These are phyloP conservation scores for Calephelis virginiensis DNA, from an alignment of 1,140 invertebrate genomes.

Conservation along the genomic window DNA sequence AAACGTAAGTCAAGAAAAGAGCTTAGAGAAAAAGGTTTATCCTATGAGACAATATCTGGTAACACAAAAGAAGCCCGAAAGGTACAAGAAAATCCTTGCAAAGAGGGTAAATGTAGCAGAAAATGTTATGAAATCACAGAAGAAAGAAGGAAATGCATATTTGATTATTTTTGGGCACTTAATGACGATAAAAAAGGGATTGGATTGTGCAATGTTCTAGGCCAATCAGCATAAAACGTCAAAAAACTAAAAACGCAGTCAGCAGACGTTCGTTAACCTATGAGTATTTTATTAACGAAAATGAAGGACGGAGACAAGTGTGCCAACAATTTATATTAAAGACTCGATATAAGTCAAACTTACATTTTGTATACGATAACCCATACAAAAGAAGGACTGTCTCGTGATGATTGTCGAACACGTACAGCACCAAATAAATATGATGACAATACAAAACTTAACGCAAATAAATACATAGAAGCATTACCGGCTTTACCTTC, in stretches of 20 bases:
- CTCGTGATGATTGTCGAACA: constrained; percentile 20
- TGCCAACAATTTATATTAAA: constrained; percentile 25
- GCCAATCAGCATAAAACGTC: constrained; percentile 1
- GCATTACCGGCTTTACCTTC: constrained; percentile 23
- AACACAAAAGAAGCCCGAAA: constrained; percentile 18
- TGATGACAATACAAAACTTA: constrained; percentile 19
- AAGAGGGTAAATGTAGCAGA: constrained; percentile 19
- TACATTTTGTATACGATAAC: constrained; percentile 19
- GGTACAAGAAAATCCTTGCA: constrained; percentile 22
- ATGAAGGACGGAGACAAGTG: no score
- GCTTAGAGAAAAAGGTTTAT: constrained; percentile 18
- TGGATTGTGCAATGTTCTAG: constrained; percentile 15
- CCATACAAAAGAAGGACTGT: constrained; percentile 21
- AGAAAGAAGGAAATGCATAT: constrained; percentile 22
- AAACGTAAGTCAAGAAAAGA: constrained; percentile 21
- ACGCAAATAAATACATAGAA: constrained; percentile 22
- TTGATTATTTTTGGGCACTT: constrained; percentile 20
- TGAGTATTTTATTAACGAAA: constrained; percentile 27
- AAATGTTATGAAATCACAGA: constrained; percentile 23
- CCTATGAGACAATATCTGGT: constrained; percentile 17
- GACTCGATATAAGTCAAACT: constrained; percentile 27
- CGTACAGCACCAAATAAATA: constrained; percentile 23
- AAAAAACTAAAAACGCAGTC: constrained; percentile 6
- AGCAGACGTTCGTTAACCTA: constrained; percentile 20
- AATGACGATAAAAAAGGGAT: not conserved